These are phyloP conservation scores for Montipora cactus DNA, from an alignment of 64 coral and sea anemone genomes.

Conservation along the genomic window DNA sequence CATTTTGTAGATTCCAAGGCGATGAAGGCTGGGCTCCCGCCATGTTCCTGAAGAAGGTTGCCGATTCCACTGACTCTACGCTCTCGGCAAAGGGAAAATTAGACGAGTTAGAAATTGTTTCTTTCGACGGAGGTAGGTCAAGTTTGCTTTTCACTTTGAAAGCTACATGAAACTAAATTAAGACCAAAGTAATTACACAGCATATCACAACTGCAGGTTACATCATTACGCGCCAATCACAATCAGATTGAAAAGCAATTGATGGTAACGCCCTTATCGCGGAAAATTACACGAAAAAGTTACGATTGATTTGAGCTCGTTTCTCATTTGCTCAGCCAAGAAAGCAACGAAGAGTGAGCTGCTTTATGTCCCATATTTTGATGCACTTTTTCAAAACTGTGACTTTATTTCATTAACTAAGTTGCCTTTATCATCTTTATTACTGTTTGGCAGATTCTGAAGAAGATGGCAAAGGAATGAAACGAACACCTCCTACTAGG, in stretches of 20 bases:
- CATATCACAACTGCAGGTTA: neutral
- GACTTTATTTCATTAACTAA: neutral
- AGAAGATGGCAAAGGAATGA: neutral
- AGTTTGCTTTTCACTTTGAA: neutral
- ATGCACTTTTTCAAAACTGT: neutral
- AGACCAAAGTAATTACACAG: neutral
- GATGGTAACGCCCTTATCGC: too few species aligned
- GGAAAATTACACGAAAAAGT: too few species aligned
- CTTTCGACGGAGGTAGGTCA: neutral
- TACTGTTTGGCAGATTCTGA: neutral
- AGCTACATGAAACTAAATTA: neutral
- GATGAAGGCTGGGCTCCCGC: conserved; percentile 72
- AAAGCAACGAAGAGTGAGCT: too few species aligned
- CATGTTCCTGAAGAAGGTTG: conserved; percentile 48
- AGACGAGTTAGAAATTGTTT: neutral
- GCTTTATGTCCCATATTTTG: neutral
- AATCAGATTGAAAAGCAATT: neutral
- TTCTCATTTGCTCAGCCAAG: too few species aligned
- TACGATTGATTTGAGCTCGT: too few species aligned
- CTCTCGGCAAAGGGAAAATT: neutral
- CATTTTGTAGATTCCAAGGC: conserved; percentile 47
- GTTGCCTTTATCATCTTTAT: too few species aligned
- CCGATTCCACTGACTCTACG: neutral
- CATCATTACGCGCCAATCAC: neutral
- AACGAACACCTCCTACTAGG: conserved; percentile 21